A percentile compares a stretch with the other conserved stretches of the same genome.
phyloP scores from a whole-genome alignment of 2,888 invertebrate species.

The Erannis defoliaria region DNA sequence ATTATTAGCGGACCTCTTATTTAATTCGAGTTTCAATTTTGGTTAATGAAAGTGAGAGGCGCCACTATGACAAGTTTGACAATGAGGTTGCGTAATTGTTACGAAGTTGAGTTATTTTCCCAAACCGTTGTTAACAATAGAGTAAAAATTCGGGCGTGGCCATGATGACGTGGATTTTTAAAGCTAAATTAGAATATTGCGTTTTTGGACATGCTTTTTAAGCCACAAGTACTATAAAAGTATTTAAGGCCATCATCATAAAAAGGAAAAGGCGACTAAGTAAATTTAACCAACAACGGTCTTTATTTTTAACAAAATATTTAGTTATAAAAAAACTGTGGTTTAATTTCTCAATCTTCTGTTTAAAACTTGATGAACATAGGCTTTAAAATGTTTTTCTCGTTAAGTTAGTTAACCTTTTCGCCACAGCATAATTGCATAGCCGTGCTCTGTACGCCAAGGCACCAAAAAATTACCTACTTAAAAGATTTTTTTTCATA shows the following conservation, averaged over 20 bases:
- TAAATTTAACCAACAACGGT: too few species aligned
- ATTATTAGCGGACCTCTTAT: conserved; percentile 46
- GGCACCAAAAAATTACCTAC: too few species aligned
- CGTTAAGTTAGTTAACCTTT: too few species aligned
- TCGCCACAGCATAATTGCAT: too few species aligned
- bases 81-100: conserved; percentile 25
- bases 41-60: conserved; percentile 39
- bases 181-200: not conserved
- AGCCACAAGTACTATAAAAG: not conserved
- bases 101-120: conserved; percentile 26
- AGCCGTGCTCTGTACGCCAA: too few species aligned
- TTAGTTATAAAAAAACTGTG: too few species aligned
- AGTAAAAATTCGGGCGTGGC: conserved; percentile 13
- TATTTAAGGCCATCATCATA: too few species aligned
- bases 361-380: too few species aligned
- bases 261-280: too few species aligned
- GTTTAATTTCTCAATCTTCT: too few species aligned
- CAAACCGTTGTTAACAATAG: conserved; percentile 18
- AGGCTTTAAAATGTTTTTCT: too few species aligned
- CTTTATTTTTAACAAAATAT: not conserved
- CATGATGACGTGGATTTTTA: not conserved
- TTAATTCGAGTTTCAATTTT: conserved; percentile 32
- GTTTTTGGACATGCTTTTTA: not conserved
- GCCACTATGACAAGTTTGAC: conserved; percentile 24
- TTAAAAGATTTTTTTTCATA: too few species aligned